Percentiles rank a stretch among this genome's conserved stretches.
Conservation (phyloP, 2,113 vertebrate genomes). For the Symphodus melops region DNA sequence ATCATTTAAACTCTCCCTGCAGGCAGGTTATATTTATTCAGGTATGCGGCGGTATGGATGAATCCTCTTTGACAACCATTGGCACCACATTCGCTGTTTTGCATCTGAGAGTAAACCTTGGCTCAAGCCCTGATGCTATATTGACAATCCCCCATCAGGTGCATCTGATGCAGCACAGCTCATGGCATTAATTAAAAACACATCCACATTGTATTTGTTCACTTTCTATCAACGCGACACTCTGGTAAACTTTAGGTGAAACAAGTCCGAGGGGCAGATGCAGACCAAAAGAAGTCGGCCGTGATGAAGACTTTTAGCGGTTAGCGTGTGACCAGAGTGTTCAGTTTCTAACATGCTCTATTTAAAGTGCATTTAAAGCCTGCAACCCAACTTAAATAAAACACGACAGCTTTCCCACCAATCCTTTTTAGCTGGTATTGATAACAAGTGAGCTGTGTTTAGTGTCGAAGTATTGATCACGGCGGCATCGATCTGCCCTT, state of each 20-base stretch:
- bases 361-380: slow-evolving; percentile 11
- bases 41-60: neutral
- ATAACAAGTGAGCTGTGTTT: slow-evolving; percentile 38
- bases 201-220: neutral
- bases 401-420: slow-evolving; percentile 28
- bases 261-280: neutral
- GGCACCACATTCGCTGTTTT: neutral
- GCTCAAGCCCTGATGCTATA: slow-evolving; percentile 5
- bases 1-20: neutral
- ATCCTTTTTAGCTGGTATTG: slow-evolving; percentile 50
- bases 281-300: neutral
- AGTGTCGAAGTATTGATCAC: slow-evolving; percentile 47
- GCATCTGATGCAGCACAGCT: slow-evolving; percentile 7
- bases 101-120: slow-evolving; percentile 10
- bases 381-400: slow-evolving; percentile 26
- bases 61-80: too few relatives aligned
- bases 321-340: neutral
- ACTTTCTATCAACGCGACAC: neutral
- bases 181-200: neutral
- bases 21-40: neutral
- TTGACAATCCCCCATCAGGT: neutral
- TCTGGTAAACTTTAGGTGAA: neutral
- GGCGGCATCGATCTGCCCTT: slow-evolving; percentile 43
- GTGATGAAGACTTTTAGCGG: neutral
- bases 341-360: neutral